Base-by-base conservation (phyloP, 2,797 vertebrate genomes). In the Lithobates sylvaticus region DNA sequence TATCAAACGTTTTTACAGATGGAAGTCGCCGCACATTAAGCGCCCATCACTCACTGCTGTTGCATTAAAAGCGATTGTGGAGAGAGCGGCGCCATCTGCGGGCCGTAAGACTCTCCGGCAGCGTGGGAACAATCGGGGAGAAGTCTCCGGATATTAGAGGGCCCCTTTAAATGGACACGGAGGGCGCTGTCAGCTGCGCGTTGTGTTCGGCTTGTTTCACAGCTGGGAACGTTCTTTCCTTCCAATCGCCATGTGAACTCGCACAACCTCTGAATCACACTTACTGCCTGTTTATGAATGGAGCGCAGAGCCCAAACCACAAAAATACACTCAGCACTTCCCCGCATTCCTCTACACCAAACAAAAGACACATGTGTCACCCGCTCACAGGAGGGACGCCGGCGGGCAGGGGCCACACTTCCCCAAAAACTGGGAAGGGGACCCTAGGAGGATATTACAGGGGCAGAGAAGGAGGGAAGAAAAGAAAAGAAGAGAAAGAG, bases 191-290 rank as follows among this genome's bases (percentile, higher is more conserved):
- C 50, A 54, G 50, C 44, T 47, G 44, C 15, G 12, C 4, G 12
- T 47, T 4, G 44, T 16, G 44, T 47, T 15, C 27, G 5, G 26
- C 65, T 26, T 27, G 21, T 32, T 34, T 69, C 69, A 39, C 32
- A 71, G 21, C 47, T 58, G 50, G 50, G 47, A 61, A 61, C 47
- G 23, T 34, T 32, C 23, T 39, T 42, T 8, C 70, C 36, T 26
- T 26, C 9, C 72, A n/a, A 29, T 74, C 32, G 34, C 72, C 44
- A 21, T 26, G 32, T 67, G 64, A 69, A 79, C 77, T 81, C 68
- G 39, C 69, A 39, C 29, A 69, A 81, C 79, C 68, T 72, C 47
- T 58, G 69, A 81, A 39, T 71, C 79, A 81, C 29, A 12, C 61
- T 26, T 8, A 65, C 61, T 26, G 69, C 23, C 4, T 39, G 34